Base-by-base conservation (phyloP, 2,797 vertebrate genomes). In the Acestrorhynchus altus region DNA sequence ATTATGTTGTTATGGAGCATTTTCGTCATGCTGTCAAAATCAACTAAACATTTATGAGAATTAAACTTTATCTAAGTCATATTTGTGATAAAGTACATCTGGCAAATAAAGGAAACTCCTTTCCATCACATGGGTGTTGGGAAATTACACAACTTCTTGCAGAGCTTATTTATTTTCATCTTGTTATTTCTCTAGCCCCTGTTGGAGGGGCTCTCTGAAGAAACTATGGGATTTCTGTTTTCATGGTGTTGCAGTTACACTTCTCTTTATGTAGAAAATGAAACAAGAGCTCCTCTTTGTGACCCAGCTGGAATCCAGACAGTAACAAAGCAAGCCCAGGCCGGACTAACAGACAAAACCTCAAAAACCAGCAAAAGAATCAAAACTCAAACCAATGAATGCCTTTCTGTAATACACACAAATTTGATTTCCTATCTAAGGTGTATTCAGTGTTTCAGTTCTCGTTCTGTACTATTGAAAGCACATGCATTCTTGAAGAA, bases 181-280 rank as follows among this genome's bases (percentile, higher is more conserved):
- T 26, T 71, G 57, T 42, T 42, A 56, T 26, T 22, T 18, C 3
- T 52, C 18, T 59, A 26, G 18, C 49, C 20, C 35, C 35, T 56
- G 35, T 57, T 11, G 1, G 12, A 12, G 54, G 24, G 35, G 52
- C 8, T 24, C 42, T 65, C 24, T 67, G 79, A 60, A 67, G 61
- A 13, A 79, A 77, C 39, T 11, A 4, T 63, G 61, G 71, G 73
- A 81, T 54, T 47, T 65, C 31, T 31, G 26, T 35, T 49, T 60
- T 11, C 69, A 40, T 40, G 20, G 1, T 35, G 54, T 8, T 68
- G 35, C 56, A 54, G 18, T 85, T 40, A 54, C 57, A 74, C 81
- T 93, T 93, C 90, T 87, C 72, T 85, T 89, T 90, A 81, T 72
- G 12, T 7, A 35, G 76, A 86, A 87, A 90, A 76, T 77, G 84